Base-by-base conservation (phyloP, 2,113 vertebrate genomes). In the Axis porcinus region DNA sequence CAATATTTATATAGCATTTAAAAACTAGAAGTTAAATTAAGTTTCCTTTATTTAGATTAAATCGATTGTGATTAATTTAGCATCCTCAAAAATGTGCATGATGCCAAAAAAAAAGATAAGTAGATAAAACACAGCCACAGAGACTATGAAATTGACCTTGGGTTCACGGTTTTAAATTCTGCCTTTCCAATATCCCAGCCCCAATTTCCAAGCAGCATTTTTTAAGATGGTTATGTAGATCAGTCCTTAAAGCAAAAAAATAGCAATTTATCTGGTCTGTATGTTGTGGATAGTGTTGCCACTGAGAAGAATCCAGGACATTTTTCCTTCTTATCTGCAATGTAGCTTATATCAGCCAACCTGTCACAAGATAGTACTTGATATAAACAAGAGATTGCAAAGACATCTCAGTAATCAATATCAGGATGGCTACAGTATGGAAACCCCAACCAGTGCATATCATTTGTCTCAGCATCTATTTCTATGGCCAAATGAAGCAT, bases 331-430 rank as follows among this genome's bases (percentile, higher is more conserved):
- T 99, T 99, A 99, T 99, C 99, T 99, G 99, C 98, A 98, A 98
- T 99, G 99, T 99, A 99, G 99, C 99, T 99, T 99, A 98, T 99
- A 99, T 99, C 99, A 99, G 99, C 99, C 99, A 99, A 99, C 99
- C 99, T 99, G 99, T 99, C 99, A 99, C 99, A 99, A 99, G 99
- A 99, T 99, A 99, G 99, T 99, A 99, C 99, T 99, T 99, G 99
- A 99, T 99, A 99, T 99, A 99, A 99, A 99, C 99, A 99, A 99
- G 99, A 99, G 99, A 99, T 99, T 99, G 99, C 99, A 98, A 99
- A 99, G 99, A 99, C 99, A 99, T 99, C 99, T 99, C 99, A 99
- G 99, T 99, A 99, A 99, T 99, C 99, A 99, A 99, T 99, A 99
- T 99, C 99, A 99, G 99, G 99, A 99, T 99, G 99, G 99, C 99